A percentile compares a stretch with the other conserved stretches of the same genome.
Evolutionary conservation across 2,888 invertebrate genomes (phyloP).

Genomic region (Fragum fragum): DNA sequence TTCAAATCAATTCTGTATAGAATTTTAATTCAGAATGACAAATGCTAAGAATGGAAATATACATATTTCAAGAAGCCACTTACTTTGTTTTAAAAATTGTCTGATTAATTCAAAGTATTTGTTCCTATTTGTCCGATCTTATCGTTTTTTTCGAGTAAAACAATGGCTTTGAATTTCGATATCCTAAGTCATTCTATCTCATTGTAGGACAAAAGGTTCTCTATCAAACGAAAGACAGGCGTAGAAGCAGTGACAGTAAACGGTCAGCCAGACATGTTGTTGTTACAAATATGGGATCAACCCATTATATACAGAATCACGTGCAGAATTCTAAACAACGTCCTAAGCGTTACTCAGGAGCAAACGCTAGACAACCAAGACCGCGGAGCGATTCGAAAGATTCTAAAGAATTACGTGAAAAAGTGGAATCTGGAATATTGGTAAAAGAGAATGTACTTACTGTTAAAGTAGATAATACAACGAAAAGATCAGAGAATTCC

Average conservation of each 20-base stretch:
- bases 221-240: conserved; percentile 39
- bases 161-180: too few species aligned
- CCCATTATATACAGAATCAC: conserved; percentile 3
- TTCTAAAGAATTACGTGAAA: conserved; percentile 26
- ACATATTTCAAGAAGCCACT: too few species aligned
- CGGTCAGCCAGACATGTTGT: conserved; percentile 1
- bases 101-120: too few species aligned
- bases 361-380: not conserved
- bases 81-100: too few species aligned
- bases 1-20: too few species aligned
- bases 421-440: conserved; percentile 51
- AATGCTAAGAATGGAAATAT: too few species aligned
- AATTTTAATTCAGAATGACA: too few species aligned
- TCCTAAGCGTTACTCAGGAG: conserved; percentile 19
- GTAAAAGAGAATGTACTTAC: conserved; percentile 49
- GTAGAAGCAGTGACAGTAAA: conserved; percentile 56
- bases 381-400: conserved; percentile 28
- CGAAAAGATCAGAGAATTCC: not conserved
- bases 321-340: conserved; percentile 20
- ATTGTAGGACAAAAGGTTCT: conserved; percentile 29
- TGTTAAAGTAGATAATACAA: conserved; percentile 64
- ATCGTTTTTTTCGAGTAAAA: too few species aligned
- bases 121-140: too few species aligned
- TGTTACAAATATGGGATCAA: conserved; percentile 1
- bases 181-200: too few species aligned